Base-by-base conservation (phyloP, 2,113 vertebrate species). In the Forbesichthys agassizii region DNA sequence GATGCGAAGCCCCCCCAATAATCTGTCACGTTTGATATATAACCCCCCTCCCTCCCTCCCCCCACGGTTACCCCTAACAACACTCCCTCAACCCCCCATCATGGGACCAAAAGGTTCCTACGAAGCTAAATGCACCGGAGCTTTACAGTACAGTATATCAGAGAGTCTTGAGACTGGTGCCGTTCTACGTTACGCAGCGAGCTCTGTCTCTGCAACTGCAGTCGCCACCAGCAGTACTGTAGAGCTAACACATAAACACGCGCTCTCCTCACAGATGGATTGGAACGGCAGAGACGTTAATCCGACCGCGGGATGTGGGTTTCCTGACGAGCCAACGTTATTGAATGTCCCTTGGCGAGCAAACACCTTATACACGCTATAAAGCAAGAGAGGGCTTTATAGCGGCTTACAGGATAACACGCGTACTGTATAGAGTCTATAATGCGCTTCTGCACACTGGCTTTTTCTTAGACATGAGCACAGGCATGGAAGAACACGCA, bases 21-120 rank as follows among this genome's bases (percentile, higher is more conserved):
- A 84, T 86, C 74, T 82, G 77, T 89, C 84, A 87, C 75, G 58
- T 83, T 81, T 84, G 73, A 78, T 61, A 73, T 47, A 9, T 14
- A 10, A 12, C 14, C 61, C 9, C 47, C 61, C 14, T 9, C 49
- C 10, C 49, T 49, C 48, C 11, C 48, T 16, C 20, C 1, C 20
- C 20, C 20, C 20, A n/a, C 55, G 20, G 8, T 2, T 9, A 0
- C 27, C 48, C 63, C 63, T 12, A 16, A 9, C 63, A 20, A 20
- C 20, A 1, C 48, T 8, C 49, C 18, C 10, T 13, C 60, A 75
- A 20, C 20, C 20, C 20, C 74, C 70, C 27, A 74, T 73, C 79
- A 75, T 69, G 63, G 53, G 75, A 51, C 70, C 66, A 71, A 65
- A 64, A 60, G 46, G 13, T 57, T 14, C 9, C 12, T 51, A 72